phyloP scores from a whole-genome alignment of 2,113 vertebrate genomes.

The Chroicocephalus ridibundus region DNA sequence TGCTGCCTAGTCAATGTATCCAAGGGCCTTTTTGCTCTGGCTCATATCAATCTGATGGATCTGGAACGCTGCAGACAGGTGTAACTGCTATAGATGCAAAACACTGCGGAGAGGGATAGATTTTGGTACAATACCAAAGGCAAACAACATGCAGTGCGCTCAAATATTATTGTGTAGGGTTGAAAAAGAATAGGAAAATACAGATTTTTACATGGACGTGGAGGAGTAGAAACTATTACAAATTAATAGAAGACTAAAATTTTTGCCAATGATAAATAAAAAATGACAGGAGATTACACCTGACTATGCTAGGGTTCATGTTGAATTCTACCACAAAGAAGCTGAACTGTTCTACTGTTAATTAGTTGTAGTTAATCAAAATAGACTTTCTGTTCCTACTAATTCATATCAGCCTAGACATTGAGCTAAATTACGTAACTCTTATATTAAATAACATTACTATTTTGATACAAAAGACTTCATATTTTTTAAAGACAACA shows the following conservation, averaged over 20 bases:
- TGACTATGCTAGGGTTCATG: background rate
- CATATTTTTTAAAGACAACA: background rate
- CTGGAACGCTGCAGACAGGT: conserved; percentile 26
- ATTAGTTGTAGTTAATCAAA: background rate
- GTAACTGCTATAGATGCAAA: conserved; percentile 25
- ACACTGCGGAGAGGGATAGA: background rate
- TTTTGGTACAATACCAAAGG: background rate
- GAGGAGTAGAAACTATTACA: background rate
- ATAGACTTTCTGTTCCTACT: background rate
- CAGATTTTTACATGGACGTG: background rate
- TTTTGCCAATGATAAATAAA: background rate
- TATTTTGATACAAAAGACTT: background rate
- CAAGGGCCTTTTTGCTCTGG: conserved; percentile 26
- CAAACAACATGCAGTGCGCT: background rate
- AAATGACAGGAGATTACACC: background rate
- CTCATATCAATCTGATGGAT: background rate
- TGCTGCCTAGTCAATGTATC: conserved; percentile 8
- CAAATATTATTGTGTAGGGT: background rate
- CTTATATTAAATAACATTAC: background rate
- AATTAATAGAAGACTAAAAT: background rate
- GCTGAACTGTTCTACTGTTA: background rate
- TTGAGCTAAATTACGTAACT: background rate
- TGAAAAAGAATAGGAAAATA: background rate
- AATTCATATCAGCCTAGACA: background rate
- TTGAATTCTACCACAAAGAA: background rate